Conservation (phyloP, 2,888 invertebrate genomes). For the Drosophila atripex region DNA sequence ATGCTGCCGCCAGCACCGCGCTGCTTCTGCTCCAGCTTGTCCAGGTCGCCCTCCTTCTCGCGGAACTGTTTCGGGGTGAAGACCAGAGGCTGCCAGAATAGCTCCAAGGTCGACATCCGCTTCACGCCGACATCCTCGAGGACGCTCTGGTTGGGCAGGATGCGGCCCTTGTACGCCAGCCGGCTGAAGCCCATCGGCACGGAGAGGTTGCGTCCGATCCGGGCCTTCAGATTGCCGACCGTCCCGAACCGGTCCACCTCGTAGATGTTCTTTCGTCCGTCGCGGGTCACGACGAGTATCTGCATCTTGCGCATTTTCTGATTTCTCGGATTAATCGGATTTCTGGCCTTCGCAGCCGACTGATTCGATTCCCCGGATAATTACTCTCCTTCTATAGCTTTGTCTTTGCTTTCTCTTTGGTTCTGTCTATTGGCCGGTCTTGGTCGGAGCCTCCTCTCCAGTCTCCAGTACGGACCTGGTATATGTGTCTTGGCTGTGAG, state of each 20-base stretch:
- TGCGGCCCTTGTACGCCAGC: slow-evolving; percentile 53
- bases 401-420: not conserved
- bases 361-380: not conserved
- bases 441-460: not conserved
- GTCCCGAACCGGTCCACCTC: slow-evolving; percentile 57
- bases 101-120: slow-evolving; percentile 56
- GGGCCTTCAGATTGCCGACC: slow-evolving; percentile 55
- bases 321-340: too few relatives aligned
- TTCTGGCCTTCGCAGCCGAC: not conserved
- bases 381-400: not conserved
- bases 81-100: slow-evolving; percentile 62
- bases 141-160: slow-evolving; percentile 49
- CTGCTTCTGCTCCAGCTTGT: slow-evolving; percentile 47
- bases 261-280: slow-evolving; percentile 53
- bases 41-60: slow-evolving; percentile 56
- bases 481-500: not conserved
- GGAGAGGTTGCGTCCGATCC: slow-evolving; percentile 51
- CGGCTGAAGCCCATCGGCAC: slow-evolving; percentile 69
- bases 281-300: slow-evolving; percentile 57
- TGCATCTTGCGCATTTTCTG: slow-evolving; percentile 52
- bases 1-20: slow-evolving; percentile 28
- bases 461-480: too few relatives aligned
- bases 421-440: not conserved
- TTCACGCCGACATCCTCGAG: slow-evolving; percentile 57
- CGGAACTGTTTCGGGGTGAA: slow-evolving; percentile 51